phyloP scores from a whole-genome alignment of 2,888 invertebrate species.

The Syrista parreyssii region DNA sequence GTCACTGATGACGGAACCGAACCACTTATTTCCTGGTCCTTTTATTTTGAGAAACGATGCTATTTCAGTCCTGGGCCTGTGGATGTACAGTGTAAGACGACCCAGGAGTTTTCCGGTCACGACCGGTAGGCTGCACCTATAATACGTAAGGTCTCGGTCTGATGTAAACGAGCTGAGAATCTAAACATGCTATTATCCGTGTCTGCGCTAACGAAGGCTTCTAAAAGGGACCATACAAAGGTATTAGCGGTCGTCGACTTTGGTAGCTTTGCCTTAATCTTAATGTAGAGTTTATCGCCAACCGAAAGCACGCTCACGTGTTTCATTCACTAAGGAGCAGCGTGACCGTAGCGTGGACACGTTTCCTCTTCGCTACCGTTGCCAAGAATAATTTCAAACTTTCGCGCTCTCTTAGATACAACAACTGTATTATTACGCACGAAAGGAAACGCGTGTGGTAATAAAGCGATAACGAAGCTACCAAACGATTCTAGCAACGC shows the following conservation, averaged over 20 bases:
- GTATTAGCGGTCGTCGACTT: not conserved
- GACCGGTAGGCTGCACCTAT: not conserved
- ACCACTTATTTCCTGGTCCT: conserved; percentile 30
- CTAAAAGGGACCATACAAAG: not conserved
- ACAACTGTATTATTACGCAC: not conserved
- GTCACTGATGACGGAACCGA: conserved; percentile 36
- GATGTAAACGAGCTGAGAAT: not conserved
- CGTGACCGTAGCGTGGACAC: conserved; percentile 12
- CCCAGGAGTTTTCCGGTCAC: not conserved
- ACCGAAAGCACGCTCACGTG: not conserved
- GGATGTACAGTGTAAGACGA: not conserved
- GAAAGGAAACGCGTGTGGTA: not conserved
- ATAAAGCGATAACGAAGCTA: not conserved
- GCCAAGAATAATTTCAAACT: conserved; percentile 2
- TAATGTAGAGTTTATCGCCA: conserved; percentile 30
- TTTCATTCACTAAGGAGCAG: not conserved
- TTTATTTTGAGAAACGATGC: conserved; percentile 6
- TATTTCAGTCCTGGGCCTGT: not conserved
- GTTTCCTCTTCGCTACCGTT: conserved; percentile 12
- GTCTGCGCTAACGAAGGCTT: not conserved
- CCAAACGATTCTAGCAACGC: not conserved
- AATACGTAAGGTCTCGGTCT: not conserved
- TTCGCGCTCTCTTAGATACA: not conserved
- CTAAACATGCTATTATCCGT: not conserved
- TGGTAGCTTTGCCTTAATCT: not conserved